A percentile compares a stretch with the other conserved stretches of the same genome.
These are phyloP conservation scores for Troides oblongomaculatus DNA, from an alignment of 2,888 invertebrate species.

Conservation along the genomic window DNA sequence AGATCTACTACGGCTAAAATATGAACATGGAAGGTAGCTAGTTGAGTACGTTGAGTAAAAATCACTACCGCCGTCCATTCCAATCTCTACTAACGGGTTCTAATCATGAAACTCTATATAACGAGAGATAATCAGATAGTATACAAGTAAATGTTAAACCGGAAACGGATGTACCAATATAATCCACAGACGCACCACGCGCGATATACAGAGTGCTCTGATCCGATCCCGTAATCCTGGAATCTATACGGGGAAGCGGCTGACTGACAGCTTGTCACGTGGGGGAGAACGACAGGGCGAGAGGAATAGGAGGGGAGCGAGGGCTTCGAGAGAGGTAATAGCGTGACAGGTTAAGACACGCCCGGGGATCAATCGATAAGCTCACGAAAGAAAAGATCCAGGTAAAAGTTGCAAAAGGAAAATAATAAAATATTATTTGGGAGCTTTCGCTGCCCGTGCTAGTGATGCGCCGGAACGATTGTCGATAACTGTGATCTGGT, in stretches of 20 bases:
- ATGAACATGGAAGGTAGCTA: too few species aligned
- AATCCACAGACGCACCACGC: slow-evolving; percentile 9
- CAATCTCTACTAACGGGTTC: too few species aligned
- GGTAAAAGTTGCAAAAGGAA: slow-evolving; percentile 38
- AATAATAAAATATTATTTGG: slow-evolving; percentile 44
- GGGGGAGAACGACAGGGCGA: background rate
- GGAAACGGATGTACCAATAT: slow-evolving; percentile 1
- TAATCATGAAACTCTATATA: too few species aligned
- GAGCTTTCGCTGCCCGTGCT: slow-evolving; percentile 31
- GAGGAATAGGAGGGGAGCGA: background rate
- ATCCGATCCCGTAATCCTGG: slow-evolving; percentile 26
- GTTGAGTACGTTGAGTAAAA: too few species aligned
- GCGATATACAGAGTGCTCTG: slow-evolving; percentile 8
- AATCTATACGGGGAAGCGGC: slow-evolving; percentile 22
- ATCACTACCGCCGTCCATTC: too few species aligned
- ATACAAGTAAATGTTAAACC: background rate
- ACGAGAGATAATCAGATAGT: background rate
- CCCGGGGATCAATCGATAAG: slow-evolving; percentile 32
- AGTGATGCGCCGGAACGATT: slow-evolving; percentile 37
- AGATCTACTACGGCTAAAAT: too few species aligned
- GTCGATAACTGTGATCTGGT: slow-evolving; percentile 36
- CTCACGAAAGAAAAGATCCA: slow-evolving; percentile 33
- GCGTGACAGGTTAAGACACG: slow-evolving; percentile 32
- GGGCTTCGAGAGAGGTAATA: slow-evolving; percentile 15
- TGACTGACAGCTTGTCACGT: slow-evolving; percentile 29